A percentile compares a stretch with the other conserved stretches of the same genome.
Conservation (phyloP, 2,888 invertebrate genomes). For the Hirtodrosophila alboralis region DNA sequence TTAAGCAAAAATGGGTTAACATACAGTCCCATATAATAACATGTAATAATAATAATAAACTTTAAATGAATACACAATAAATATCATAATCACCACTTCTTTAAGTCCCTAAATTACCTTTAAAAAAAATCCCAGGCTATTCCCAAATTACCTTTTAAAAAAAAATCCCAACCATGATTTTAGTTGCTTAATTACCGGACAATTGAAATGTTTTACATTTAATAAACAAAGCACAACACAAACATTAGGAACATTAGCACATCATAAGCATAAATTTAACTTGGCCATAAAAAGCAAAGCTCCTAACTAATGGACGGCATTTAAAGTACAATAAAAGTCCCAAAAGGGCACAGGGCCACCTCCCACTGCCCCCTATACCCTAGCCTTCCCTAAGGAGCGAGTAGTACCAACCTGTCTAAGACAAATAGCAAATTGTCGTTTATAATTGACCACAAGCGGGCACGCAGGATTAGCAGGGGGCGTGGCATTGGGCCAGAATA, state of each 20-base stretch:
- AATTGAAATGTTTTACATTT: slow-evolving; percentile 12
- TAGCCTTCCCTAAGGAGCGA: background rate
- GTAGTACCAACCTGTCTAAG: slow-evolving; percentile 57
- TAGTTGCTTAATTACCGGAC: background rate
- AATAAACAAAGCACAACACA: slow-evolving; percentile 13
- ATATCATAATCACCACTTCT: too few species aligned
- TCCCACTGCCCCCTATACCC: background rate
- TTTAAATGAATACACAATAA: too few species aligned
- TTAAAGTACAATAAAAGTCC: slow-evolving; percentile 64
- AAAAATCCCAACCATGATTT: background rate
- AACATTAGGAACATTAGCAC: slow-evolving; percentile 62
- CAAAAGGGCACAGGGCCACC: slow-evolving; percentile 45
- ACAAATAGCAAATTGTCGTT: slow-evolving; percentile 73
- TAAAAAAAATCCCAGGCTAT: too few species aligned
- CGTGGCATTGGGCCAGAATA: background rate
- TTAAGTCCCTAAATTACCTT: too few species aligned
- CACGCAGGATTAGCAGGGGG: slow-evolving; percentile 1
- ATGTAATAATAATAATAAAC: too few species aligned
- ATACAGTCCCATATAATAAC: too few species aligned
- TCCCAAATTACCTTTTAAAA: background rate
- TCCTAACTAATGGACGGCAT: slow-evolving; percentile 60
- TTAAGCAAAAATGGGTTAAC: too few species aligned
- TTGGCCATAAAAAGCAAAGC: slow-evolving; percentile 34
- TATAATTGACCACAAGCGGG: slow-evolving; percentile 72
- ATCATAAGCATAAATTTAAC: slow-evolving; percentile 69